Base-by-base conservation (phyloP, 2,888 invertebrate species). In the Eutolmus rufibarbis region DNA sequence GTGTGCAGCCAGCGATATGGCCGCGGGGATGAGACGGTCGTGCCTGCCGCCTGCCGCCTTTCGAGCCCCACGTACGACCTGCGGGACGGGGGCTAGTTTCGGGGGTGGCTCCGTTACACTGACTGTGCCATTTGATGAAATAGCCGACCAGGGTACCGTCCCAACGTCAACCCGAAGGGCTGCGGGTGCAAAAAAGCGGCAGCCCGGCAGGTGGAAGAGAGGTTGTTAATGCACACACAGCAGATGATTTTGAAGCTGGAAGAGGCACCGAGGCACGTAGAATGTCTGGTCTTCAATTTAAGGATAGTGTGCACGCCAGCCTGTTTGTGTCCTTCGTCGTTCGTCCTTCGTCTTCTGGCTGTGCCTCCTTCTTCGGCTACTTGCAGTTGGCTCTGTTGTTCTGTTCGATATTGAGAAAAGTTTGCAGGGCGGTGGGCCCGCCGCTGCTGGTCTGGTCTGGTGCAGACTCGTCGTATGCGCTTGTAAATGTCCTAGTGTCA, bases 401-500 rank as follows among this genome's bases (percentile, higher is more conserved):
- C 37, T 77, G 86, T 86, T 86, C 51, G 56, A 74, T 86, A 86
- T 86, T 86, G 77, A 77, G 57, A 86, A 86, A 86, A 86, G 76
- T 76, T 77, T 76, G 76, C 56, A 4, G 56, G 76, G 31, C 23
- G 51, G 74, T 23, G 46, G 77, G n/a, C 40, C n/a, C 8, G 76
- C 31, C 8, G 31, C n/a, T n/a, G 14, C 43, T 74, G 46, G 85
- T 14, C 12, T 40, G n/a, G 74, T n/a, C 43, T 43, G 34, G 31
- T 82, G 79, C 46, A 86, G 51, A 77, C 87, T 74, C 57, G 74
- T 85, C 85, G 74, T 85, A 85, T 74, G 85, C 87, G 87, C 79
- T 81, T 85, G 85, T 85, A 87, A 89, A 88, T 88, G 88, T 88
- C 88, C 88, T 87, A 89, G 88, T 88, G 88, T 89, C 89, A 89